Evolutionary conservation across 2,797 vertebrate species (phyloP).

Genomic region (Rhinophrynus dorsalis): DNA sequence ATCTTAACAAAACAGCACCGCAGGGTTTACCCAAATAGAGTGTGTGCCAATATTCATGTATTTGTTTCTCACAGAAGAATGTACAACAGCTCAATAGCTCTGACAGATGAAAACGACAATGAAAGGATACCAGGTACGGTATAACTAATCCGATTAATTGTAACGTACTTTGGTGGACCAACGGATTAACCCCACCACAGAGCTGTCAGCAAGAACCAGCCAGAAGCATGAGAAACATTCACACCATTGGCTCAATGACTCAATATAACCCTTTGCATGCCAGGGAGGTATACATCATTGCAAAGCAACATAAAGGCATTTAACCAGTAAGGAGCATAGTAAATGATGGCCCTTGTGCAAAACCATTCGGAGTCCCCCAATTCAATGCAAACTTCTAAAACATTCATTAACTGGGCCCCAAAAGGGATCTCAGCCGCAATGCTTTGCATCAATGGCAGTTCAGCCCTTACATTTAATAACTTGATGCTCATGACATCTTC

Average conservation of each 20-base stretch:
- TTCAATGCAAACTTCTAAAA: too few relatives aligned
- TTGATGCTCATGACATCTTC: too few relatives aligned
- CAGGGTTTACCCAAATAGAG: conserved; percentile 61
- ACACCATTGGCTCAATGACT: neutral
- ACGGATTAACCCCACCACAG: conserved; percentile 15
- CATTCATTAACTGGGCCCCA: too few relatives aligned
- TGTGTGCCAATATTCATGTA: conserved; percentile 67
- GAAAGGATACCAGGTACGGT: conserved; percentile 27
- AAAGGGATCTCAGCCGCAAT: too few relatives aligned
- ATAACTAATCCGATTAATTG: conserved; percentile 18
- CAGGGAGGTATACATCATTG: too few relatives aligned
- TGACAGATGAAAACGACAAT: conserved; percentile 51
- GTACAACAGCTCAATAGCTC: conserved; percentile 53
- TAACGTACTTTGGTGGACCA: neutral
- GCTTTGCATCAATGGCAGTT: too few relatives aligned
- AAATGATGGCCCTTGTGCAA: too few relatives aligned
- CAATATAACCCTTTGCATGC: too few relatives aligned
- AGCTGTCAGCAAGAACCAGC: neutral
- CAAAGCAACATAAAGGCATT: too few relatives aligned
- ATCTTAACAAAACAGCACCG: neutral
- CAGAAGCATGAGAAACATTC: conserved; percentile 1
- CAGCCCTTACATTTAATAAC: too few relatives aligned
- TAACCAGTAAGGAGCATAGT: too few relatives aligned
- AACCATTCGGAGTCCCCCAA: too few relatives aligned
- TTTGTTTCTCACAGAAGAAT: conserved; percentile 29